Percentiles rank a stretch among this genome's conserved stretches.
Evolutionary conservation across 2,888 invertebrate genomes (phyloP).

Genomic region (Andrena haemorrhoa): DNA sequence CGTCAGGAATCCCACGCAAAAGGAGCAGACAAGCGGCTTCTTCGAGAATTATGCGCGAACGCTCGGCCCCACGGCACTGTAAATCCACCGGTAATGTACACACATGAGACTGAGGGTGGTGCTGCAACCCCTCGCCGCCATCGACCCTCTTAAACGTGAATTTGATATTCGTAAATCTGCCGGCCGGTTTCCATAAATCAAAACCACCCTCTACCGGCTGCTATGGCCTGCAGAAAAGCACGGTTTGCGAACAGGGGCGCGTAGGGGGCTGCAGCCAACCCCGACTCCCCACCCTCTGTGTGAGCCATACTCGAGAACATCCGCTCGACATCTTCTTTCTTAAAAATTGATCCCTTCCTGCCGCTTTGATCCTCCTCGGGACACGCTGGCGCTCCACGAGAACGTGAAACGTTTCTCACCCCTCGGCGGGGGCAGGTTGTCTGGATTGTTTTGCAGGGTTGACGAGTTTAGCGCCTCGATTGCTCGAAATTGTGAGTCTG

Average conservation of each 20-base stretch:
- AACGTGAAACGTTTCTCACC: slow-evolving; percentile 36
- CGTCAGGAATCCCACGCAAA: slow-evolving; percentile 49
- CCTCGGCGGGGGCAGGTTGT: background rate
- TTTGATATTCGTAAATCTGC: slow-evolving; percentile 84
- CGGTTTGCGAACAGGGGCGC: slow-evolving; percentile 37
- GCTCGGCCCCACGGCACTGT: slow-evolving; percentile 70
- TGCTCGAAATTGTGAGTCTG: background rate
- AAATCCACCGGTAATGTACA: slow-evolving; percentile 74
- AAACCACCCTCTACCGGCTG: slow-evolving; percentile 78
- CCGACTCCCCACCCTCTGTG: slow-evolving; percentile 31
- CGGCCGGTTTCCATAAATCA: slow-evolving; percentile 83
- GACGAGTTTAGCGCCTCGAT: slow-evolving; percentile 26
- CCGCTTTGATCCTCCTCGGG: slow-evolving; percentile 66
- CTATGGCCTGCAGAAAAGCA: slow-evolving; percentile 56
- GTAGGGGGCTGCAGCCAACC: slow-evolving; percentile 44
- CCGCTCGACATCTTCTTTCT: slow-evolving; percentile 81
- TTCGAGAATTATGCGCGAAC: slow-evolving; percentile 67
- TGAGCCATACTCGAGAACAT: slow-evolving; percentile 77
- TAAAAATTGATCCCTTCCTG: slow-evolving; percentile 81
- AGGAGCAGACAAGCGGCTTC: slow-evolving; percentile 46
- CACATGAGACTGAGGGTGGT: slow-evolving; percentile 69
- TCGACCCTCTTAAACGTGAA: slow-evolving; percentile 80
- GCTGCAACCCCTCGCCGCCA: slow-evolving; percentile 44
- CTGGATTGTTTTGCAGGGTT: slow-evolving; percentile 22
- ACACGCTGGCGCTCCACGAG: slow-evolving; percentile 24